phyloP scores from a whole-genome alignment of 2,888 invertebrate genomes.

The Rhingia campestris region DNA sequence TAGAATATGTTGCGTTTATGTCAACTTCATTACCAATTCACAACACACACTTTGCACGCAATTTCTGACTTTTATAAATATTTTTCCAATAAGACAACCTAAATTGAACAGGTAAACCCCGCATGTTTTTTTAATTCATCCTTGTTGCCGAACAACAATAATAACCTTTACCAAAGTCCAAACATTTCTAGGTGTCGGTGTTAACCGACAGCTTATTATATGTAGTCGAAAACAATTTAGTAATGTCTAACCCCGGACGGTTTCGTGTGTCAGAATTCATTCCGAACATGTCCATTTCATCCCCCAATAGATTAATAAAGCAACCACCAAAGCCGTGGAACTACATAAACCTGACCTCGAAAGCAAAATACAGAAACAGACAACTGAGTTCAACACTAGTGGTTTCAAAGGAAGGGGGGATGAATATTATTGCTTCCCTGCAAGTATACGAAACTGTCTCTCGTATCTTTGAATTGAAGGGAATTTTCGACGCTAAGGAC shows the following conservation, averaged over 20 bases:
- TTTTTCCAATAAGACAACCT: neutral
- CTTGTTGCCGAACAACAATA: neutral
- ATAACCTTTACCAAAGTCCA: neutral
- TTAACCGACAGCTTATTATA: conserved; percentile 57
- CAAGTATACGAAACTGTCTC: conserved; percentile 57
- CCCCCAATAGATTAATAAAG: conserved; percentile 61
- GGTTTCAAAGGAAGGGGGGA: conserved; percentile 41
- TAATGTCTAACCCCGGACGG: conserved; percentile 35
- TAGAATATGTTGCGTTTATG: no score
- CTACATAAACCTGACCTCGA: conserved; percentile 44
- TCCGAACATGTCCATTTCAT: conserved; percentile 50
- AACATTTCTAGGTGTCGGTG: neutral
- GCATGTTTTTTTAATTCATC: conserved; percentile 24
- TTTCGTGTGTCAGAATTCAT: conserved; percentile 62
- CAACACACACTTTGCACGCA: no score
- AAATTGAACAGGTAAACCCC: conserved; percentile 9
- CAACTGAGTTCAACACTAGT: neutral
- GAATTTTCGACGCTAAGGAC: conserved; percentile 35
- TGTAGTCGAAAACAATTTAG: conserved; percentile 64
- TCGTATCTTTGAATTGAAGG: conserved; percentile 40
- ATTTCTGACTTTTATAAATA: neutral
- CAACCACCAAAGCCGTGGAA: conserved; percentile 42
- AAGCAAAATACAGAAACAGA: neutral
- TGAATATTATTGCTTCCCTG: conserved; percentile 67
- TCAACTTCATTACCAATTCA: no score